A percentile compares a stretch with the other conserved stretches of the same genome.
Conservation (phyloP, 2,113 vertebrate species). For the Nestor notabilis region DNA sequence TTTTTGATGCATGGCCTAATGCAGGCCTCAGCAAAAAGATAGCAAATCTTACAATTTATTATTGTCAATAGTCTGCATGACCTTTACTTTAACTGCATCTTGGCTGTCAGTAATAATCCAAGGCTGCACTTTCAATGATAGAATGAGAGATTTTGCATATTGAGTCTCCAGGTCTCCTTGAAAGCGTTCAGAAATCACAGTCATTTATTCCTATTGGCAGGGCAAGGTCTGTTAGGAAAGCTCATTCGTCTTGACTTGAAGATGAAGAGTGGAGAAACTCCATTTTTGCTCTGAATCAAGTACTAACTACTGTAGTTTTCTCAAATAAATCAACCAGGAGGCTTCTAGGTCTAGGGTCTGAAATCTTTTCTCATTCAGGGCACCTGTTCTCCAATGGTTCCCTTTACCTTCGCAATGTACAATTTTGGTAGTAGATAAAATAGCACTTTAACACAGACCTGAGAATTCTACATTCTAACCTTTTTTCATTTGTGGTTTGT, state of each 20-base stretch:
- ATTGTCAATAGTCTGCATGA: slow-evolving; percentile 79
- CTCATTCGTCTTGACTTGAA: slow-evolving; percentile 79
- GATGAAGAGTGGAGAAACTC: slow-evolving; percentile 73
- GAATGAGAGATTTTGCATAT: slow-evolving; percentile 83
- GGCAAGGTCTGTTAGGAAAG: slow-evolving; percentile 82
- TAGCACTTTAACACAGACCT: slow-evolving; percentile 4
- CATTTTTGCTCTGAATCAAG: slow-evolving; percentile 75
- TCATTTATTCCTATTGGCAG: slow-evolving; percentile 86
- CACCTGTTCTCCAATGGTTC: slow-evolving; percentile 34
- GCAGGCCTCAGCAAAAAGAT: slow-evolving; percentile 73
- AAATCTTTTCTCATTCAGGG: slow-evolving; percentile 42
- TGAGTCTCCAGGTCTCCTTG: slow-evolving; percentile 82
- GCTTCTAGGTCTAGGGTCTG: slow-evolving; percentile 18
- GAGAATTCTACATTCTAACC: slow-evolving; percentile 35
- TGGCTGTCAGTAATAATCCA: slow-evolving; percentile 83
- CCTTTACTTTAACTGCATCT: slow-evolving; percentile 82
- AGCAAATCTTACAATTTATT: slow-evolving; percentile 82
- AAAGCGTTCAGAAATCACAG: slow-evolving; percentile 76
- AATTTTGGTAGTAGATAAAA: slow-evolving; percentile 15
- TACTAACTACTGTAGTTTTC: slow-evolving; percentile 67
- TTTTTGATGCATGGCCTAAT: slow-evolving; percentile 71
- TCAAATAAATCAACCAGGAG: slow-evolving; percentile 65
- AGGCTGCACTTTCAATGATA: slow-evolving; percentile 80
- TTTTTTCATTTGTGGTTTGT: slow-evolving; percentile 55
- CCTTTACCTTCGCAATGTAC: slow-evolving; percentile 19